These are phyloP conservation scores for Aphelenchoides avenae DNA, from an alignment of 1,140 invertebrate genomes.

Conservation along the genomic window DNA sequence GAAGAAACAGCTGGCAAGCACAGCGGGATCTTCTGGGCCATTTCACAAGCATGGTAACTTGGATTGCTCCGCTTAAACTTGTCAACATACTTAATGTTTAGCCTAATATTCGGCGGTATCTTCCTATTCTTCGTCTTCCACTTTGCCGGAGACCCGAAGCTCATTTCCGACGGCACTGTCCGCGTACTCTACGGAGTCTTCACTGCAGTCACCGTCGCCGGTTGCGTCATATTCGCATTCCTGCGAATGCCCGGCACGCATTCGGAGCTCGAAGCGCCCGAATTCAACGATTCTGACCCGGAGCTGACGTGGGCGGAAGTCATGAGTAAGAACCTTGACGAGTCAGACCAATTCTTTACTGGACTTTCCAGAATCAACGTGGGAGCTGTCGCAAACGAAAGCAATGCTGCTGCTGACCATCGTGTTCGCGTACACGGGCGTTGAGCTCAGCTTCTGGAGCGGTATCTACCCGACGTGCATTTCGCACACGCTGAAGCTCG, in stretches of 20 bases:
- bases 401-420: slow-evolving; percentile 39
- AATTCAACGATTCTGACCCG: background rate
- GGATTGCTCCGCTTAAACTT: slow-evolving; percentile 9
- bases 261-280: background rate
- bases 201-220: slow-evolving; percentile 19
- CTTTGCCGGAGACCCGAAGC: background rate
- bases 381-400: slow-evolving; percentile 10
- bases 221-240: slow-evolving; percentile 11
- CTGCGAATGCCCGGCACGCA: slow-evolving; percentile 2
- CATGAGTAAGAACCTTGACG: slow-evolving; percentile 2
- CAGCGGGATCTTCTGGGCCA: slow-evolving; percentile 46
- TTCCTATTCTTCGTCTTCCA: slow-evolving; percentile 11
- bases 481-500: slow-evolving; percentile 31
- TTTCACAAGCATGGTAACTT: slow-evolving; percentile 37
- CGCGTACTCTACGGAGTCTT: slow-evolving; percentile 17
- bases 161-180: slow-evolving; percentile 3
- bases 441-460: slow-evolving; percentile 40
- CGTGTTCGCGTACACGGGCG: slow-evolving; percentile 45
- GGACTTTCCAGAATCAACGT: slow-evolving; percentile 12
- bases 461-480: slow-evolving; percentile 52
- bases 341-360: background rate
- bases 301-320: background rate
- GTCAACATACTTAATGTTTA: slow-evolving; percentile 7
- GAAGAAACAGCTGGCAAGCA: slow-evolving; percentile 31
- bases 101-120: slow-evolving; percentile 10